phyloP scores from a whole-genome alignment of 2,113 vertebrate genomes.

The Ictidomys tridecemlineatus region DNA sequence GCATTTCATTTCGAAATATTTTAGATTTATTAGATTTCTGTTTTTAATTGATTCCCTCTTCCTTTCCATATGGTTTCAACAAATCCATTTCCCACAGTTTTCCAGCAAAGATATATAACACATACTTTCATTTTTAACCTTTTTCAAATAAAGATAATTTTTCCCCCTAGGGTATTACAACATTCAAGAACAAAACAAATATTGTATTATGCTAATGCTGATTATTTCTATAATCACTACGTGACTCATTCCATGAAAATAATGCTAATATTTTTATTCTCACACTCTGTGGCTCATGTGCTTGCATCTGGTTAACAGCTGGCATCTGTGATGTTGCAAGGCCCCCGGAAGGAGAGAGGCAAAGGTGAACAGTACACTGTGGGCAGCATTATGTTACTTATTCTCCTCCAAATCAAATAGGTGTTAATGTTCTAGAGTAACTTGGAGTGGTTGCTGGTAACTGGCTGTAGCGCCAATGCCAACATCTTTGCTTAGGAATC shows the following conservation, averaged over 20 bases:
- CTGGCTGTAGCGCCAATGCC: not conserved
- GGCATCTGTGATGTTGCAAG: slow-evolving; percentile 71
- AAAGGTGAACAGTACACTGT: not conserved
- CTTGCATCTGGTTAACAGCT: slow-evolving; percentile 85
- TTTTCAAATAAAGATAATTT: slow-evolving; percentile 64
- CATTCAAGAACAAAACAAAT: slow-evolving; percentile 73
- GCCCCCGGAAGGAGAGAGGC: slow-evolving; percentile 59
- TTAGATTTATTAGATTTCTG: too few relatives aligned
- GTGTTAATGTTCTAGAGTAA: slow-evolving; percentile 63
- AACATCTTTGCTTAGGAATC: slow-evolving; percentile 66
- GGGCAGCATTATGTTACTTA: slow-evolving; percentile 64
- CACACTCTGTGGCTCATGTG: slow-evolving; percentile 60
- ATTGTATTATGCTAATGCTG: slow-evolving; percentile 57
- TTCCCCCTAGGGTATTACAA: slow-evolving; percentile 68
- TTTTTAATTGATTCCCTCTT: slow-evolving; percentile 68
- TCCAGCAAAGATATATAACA: slow-evolving; percentile 74
- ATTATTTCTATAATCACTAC: slow-evolving; percentile 59
- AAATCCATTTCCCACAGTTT: slow-evolving; percentile 79
- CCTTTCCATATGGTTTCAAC: slow-evolving; percentile 87
- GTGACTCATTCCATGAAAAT: slow-evolving; percentile 67
- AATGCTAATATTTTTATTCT: slow-evolving; percentile 79
- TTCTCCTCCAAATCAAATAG: slow-evolving; percentile 80
- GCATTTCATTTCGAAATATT: too few relatives aligned
- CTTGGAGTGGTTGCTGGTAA: slow-evolving; percentile 62
- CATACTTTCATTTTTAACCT: slow-evolving; percentile 73